Evolutionary conservation across 1,140 invertebrate genomes (phyloP), one percentile per base, ranked within the genome.

Genomic region (Drosophila grimshawi): DNA sequence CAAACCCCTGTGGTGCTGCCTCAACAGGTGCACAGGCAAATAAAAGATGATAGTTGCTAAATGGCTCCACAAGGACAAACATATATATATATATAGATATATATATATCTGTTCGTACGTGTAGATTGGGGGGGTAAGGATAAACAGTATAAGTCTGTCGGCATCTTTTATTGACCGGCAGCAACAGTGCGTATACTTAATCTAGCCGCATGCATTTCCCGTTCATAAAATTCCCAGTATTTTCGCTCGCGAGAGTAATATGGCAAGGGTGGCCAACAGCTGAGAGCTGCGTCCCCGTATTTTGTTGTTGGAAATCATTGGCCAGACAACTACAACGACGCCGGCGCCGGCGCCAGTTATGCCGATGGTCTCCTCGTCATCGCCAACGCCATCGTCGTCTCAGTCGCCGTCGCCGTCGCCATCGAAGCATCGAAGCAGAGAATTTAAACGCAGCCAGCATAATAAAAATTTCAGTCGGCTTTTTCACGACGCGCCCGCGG

Each of bases 401-500:
- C n/a, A 39, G 66, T 29, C 53, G n/a, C 27, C 46, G 37, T 48
- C 8, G 53, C 10, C 30, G 53, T 29, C 32, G 66, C 52, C 4
- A 56, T 30, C 65, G 37, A 63, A 63, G 51, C 64, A 64, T 49
- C 60, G 52, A 76, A 86, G 81, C 75, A 78, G 55, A 56, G 19
- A 70, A 80, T 76, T 68, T 86, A 65, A 86, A 43, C 10, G 82
- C 82, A 86, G 81, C 55, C 49, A 68, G 71, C 71, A 86, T 86
- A 86, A 86, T 76, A 78, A 81, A 82, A 86, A 86, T 79, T 86
- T 86, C 76, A 86, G 82, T 86, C 82, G 82, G 78, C 70, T 86
- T 86, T 86, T 82, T 86, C 82, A 78, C 82, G 76, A 76, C 82
- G 79, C 74, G 70, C 64, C 53, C 83, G 82, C 79, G 82, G 78